phyloP scores from a whole-genome alignment of 2,888 invertebrate species.

The Cremastinae sp. region DNA sequence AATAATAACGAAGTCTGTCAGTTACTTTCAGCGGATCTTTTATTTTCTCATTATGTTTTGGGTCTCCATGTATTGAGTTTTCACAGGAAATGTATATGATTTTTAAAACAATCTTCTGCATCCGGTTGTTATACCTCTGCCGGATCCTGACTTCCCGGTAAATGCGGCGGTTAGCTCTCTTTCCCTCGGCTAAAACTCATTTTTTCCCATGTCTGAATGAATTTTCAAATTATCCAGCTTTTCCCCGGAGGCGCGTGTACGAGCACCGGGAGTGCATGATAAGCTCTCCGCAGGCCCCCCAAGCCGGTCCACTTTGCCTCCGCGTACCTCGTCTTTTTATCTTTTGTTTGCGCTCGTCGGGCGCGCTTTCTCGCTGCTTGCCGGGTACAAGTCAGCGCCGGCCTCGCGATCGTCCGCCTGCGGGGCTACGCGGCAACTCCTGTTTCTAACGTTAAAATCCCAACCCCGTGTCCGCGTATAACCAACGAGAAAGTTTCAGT shows the following conservation, averaged over 20 bases:
- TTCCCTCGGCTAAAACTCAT: constrained; percentile 26
- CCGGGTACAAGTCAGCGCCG: constrained; percentile 36
- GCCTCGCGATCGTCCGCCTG: constrained; percentile 51
- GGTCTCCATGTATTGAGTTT: too few relatives aligned
- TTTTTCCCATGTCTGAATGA: constrained; percentile 52
- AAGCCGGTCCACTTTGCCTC: background rate
- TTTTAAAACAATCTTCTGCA: background rate
- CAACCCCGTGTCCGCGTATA: constrained; percentile 37
- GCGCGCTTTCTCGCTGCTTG: constrained; percentile 25
- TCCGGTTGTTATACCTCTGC: constrained; percentile 16
- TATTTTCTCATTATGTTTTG: too few relatives aligned
- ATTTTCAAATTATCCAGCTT: constrained; percentile 57
- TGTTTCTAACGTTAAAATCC: constrained; percentile 52
- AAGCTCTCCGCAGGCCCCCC: constrained; percentile 29
- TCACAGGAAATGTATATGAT: too few relatives aligned
- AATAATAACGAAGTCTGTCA: too few relatives aligned
- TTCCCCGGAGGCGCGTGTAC: constrained; percentile 45
- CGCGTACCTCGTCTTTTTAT: background rate
- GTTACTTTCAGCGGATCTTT: too few relatives aligned
- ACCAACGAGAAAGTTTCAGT: constrained; percentile 49
- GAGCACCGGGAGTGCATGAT: constrained; percentile 13
- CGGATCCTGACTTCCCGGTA: constrained; percentile 29
- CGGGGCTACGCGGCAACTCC: constrained; percentile 40
- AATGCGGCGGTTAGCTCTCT: constrained; percentile 18
- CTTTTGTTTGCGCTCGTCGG: constrained; percentile 21